A percentile compares a stretch with the other conserved stretches of the same genome.
These are phyloP conservation scores for Sturnus vulgaris DNA, from an alignment of 2,113 vertebrate genomes.

Conservation along the genomic window DNA sequence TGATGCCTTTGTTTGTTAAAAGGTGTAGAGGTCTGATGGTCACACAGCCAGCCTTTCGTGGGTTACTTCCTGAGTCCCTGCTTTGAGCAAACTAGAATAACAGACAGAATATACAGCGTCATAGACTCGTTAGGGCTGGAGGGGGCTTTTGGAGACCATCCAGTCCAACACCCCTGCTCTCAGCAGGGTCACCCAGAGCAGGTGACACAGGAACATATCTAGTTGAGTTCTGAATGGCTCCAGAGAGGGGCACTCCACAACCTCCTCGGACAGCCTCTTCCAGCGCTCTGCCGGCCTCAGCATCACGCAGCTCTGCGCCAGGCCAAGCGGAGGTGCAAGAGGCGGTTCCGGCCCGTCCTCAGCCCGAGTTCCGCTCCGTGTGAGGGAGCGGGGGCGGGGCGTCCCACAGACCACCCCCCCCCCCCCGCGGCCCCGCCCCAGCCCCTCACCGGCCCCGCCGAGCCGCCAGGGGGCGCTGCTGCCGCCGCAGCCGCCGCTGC, in stretches of 20 bases:
- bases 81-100: background rate
- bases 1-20: background rate
- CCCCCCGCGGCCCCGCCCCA: background rate
- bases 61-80: too few species aligned
- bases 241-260: background rate
- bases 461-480: background rate
- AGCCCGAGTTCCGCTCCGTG: rapidly evolving
- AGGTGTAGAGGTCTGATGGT: too few species aligned
- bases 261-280: background rate
- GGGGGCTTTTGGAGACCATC: background rate
- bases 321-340: rapidly evolving
- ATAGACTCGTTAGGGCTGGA: rapidly evolving
- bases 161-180: background rate
- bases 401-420: rapidly evolving
- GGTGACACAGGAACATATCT: background rate
- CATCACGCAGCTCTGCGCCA: rapidly evolving
- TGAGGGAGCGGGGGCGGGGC: background rate
- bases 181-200: background rate
- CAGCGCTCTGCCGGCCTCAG: rapidly evolving
- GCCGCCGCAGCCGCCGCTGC: too few species aligned
- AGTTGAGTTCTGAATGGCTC: too few species aligned
- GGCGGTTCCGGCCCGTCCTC: rapidly evolving
- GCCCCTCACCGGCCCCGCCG: background rate
- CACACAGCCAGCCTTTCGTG: background rate
- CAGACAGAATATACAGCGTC: background rate